Percentiles rank a stretch among this genome's conserved stretches.
phyloP scores from a whole-genome alignment of 2,113 vertebrate species.

The Pyxicephalus adspersus region DNA sequence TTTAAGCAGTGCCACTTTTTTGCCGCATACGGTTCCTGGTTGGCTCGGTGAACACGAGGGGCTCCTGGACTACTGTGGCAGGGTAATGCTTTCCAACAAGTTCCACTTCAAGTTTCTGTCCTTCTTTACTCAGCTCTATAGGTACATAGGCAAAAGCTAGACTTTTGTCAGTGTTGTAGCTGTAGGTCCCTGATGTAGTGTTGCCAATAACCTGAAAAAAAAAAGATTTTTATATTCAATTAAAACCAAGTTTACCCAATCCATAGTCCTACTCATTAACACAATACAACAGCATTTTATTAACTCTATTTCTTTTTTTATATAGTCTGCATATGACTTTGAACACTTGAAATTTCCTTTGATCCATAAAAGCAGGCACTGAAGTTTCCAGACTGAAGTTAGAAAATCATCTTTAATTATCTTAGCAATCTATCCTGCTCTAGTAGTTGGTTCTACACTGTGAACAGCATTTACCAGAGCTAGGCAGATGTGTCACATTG shows the following conservation, averaged over 20 bases:
- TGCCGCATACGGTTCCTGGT: conserved; percentile 80
- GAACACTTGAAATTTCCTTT: conserved; percentile 2
- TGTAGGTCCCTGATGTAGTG: conserved; percentile 93
- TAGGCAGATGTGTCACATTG: conserved; percentile 41
- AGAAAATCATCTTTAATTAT: conserved; percentile 42
- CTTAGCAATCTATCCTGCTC: conserved; percentile 13
- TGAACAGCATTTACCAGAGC: conserved; percentile 1
- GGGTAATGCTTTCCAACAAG: conserved; percentile 86
- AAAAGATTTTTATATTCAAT: background rate
- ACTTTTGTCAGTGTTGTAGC: conserved; percentile 84
- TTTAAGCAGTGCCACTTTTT: conserved; percentile 67
- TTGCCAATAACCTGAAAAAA: conserved; percentile 89
- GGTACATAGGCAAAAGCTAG: conserved; percentile 93
- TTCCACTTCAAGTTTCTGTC: conserved; percentile 91
- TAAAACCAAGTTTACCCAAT: no score
- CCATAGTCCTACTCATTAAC: no score
- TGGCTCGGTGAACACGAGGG: conserved; percentile 88
- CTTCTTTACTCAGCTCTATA: conserved; percentile 76
- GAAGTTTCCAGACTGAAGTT: background rate
- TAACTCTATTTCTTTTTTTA: background rate
- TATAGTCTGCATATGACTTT: conserved; percentile 10
- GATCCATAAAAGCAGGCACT: background rate
- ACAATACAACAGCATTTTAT: no score
- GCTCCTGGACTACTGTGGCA: conserved; percentile 83
- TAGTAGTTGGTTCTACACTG: background rate